A percentile compares a stretch with the other conserved stretches of the same genome.
Evolutionary conservation across 2,113 vertebrate species (phyloP).

Genomic region (Aix galericulata): DNA sequence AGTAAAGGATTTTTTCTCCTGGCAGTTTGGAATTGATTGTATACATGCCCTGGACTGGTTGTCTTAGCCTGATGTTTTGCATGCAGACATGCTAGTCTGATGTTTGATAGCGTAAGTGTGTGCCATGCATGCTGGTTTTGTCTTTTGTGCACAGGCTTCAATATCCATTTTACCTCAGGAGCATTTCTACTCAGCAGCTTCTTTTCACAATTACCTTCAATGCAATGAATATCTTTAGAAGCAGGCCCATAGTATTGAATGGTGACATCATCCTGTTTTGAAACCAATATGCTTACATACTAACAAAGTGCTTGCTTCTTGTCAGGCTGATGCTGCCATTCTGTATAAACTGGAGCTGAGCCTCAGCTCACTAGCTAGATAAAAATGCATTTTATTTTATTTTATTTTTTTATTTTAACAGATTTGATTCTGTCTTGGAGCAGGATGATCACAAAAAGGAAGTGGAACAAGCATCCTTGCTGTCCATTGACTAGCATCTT

Average conservation of each 20-base stretch:
- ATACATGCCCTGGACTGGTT: not conserved
- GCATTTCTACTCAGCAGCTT: not conserved
- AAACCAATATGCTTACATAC: not conserved
- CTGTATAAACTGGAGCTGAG: not conserved
- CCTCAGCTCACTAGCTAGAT: not conserved
- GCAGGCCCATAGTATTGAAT: not conserved
- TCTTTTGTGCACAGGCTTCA: slow-evolving; percentile 9
- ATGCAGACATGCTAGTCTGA: slow-evolving; percentile 44
- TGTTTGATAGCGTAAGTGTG: slow-evolving; percentile 13
- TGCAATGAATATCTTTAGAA: not conserved
- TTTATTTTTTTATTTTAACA: not conserved
- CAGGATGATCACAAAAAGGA: not conserved
- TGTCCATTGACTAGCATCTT: not conserved
- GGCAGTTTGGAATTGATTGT: not conserved
- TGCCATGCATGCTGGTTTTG: slow-evolving; percentile 59
- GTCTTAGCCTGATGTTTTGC: slow-evolving; percentile 35
- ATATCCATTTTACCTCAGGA: not conserved
- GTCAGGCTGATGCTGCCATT: not conserved
- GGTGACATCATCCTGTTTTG: not conserved
- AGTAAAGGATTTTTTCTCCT: not conserved
- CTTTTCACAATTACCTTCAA: not conserved
- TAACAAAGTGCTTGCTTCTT: not conserved
- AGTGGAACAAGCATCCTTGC: not conserved
- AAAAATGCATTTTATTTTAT: not conserved
- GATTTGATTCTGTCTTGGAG: not conserved